phyloP scores from a whole-genome alignment of 2,888 invertebrate genomes.

The Oscheius onirici region DNA sequence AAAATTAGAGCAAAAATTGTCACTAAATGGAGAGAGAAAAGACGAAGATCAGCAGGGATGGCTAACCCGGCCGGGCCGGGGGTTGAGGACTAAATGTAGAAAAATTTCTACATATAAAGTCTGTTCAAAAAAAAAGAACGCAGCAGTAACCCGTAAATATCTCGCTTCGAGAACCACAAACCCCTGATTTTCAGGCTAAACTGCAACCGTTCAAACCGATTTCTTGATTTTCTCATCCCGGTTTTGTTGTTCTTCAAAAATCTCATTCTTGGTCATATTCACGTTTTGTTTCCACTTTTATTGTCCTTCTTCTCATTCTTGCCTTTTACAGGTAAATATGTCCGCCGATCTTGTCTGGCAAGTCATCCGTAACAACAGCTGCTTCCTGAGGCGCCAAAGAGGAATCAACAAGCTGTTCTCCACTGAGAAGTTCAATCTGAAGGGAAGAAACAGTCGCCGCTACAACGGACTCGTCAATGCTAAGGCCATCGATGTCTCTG shows the following conservation, averaged over 20 bases:
- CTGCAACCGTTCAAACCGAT: too few species aligned
- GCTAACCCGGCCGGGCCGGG: too few species aligned
- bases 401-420: conserved; percentile 69
- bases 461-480: conserved; percentile 93
- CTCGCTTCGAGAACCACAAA: too few species aligned
- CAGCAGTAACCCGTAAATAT: too few species aligned
- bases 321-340: conserved; percentile 12
- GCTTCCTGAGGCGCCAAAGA: conserved; percentile 64
- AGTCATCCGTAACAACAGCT: conserved; percentile 68
- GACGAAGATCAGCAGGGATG: not conserved
- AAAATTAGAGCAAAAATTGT: not conserved
- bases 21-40: not conserved
- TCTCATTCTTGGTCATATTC: too few species aligned
- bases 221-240: too few species aligned
- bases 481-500: conserved; percentile 85
- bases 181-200: too few species aligned
- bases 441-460: conserved; percentile 88
- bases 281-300: too few species aligned
- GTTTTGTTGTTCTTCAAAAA: too few species aligned
- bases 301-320: not conserved
- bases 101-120: too few species aligned
- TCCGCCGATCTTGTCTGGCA: conserved; percentile 64
- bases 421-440: conserved; percentile 87
- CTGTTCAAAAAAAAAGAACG: too few species aligned
- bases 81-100: too few species aligned